A percentile compares a stretch with the other conserved stretches of the same genome.
Evolutionary conservation across 2,113 vertebrate genomes (phyloP).

Genomic region (Grammomys surdaster): DNA sequence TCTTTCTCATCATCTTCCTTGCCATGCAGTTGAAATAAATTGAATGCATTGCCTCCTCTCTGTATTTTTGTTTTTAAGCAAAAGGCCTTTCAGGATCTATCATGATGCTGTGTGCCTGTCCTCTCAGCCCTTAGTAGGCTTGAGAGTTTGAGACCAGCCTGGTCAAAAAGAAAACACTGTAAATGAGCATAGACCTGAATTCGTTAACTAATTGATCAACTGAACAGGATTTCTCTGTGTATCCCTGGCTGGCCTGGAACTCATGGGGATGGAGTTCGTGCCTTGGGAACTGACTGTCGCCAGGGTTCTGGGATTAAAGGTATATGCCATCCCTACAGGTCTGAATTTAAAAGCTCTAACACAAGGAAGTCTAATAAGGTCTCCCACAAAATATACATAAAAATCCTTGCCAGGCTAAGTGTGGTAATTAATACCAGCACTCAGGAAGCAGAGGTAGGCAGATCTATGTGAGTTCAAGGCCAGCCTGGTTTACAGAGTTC

Average conservation of each 20-base stretch:
- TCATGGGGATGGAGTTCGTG: neutral
- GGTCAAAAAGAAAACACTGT: neutral
- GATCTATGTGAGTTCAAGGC: no score
- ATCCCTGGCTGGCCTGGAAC: neutral
- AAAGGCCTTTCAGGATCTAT: neutral
- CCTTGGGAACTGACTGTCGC: neutral
- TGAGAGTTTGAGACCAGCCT: neutral
- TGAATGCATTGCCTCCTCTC: neutral
- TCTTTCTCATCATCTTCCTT: neutral
- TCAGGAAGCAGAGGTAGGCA: no score
- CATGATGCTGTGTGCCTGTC: neutral
- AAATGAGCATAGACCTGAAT: no score
- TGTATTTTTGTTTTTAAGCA: neutral
- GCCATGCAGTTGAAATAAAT: conserved; percentile 37
- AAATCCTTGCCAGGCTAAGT: neutral
- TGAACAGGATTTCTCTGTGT: neutral
- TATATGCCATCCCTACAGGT: neutral
- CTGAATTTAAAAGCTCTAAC: neutral
- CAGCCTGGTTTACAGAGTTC: no score
- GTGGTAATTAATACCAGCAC: no score
- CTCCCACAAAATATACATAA: neutral
- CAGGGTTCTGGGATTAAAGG: neutral
- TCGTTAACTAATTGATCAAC: neutral
- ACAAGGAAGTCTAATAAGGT: neutral
- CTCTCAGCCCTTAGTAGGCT: neutral